Evolutionary conservation across 2,797 vertebrate species (phyloP).

Genomic region (Glossophaga mutica): DNA sequence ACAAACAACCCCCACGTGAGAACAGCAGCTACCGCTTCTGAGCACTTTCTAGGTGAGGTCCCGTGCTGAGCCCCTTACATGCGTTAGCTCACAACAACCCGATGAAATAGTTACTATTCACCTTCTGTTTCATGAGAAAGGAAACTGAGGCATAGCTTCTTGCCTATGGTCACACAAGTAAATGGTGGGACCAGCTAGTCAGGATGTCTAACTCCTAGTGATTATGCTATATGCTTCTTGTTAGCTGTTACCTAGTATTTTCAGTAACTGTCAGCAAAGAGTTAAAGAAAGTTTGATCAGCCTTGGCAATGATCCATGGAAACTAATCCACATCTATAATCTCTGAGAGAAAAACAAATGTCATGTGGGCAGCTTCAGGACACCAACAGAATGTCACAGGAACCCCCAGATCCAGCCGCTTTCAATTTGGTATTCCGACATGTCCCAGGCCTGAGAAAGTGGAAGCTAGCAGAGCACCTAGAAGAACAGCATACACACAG

Average conservation of each 20-base stretch:
- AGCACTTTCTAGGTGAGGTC: neutral
- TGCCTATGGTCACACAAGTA: neutral
- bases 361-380: neutral
- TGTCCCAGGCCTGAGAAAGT: neutral
- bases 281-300: neutral
- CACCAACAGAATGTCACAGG: neutral
- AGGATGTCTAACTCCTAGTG: neutral
- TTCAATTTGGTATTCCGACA: neutral
- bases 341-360: neutral
- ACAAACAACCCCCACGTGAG: too few species aligned
- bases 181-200: neutral
- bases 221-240: neutral
- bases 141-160: neutral
- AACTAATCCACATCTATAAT: neutral
- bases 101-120: neutral
- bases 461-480: neutral
- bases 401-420: neutral
- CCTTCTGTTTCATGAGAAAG: neutral
- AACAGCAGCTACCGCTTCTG: neutral
- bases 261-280: neutral
- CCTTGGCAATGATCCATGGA: neutral
- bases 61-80: neutral
- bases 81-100: neutral
- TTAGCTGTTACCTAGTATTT: neutral
- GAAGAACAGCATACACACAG: neutral